Percentiles rank a stretch among this genome's conserved stretches.
Conservation (phyloP, 2,113 vertebrate genomes). For the Saguinus imperator region DNA sequence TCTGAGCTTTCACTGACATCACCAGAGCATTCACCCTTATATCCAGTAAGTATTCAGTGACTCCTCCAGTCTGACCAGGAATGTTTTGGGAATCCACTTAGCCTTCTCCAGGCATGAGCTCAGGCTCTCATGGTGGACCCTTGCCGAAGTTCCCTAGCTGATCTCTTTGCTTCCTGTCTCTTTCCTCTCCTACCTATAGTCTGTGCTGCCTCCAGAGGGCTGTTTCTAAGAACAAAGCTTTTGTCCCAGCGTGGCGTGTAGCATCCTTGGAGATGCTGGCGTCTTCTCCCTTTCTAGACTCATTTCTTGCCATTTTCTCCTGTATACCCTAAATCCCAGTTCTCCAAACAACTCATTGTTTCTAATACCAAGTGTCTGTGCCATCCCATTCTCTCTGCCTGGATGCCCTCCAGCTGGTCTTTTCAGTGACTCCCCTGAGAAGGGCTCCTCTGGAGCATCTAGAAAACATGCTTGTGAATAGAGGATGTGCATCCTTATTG, state of each 20-base stretch:
- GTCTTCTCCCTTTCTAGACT: background rate
- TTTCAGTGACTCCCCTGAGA: background rate
- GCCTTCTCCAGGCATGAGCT: background rate
- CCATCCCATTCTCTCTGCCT: background rate
- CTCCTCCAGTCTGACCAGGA: background rate
- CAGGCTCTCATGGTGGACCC: background rate
- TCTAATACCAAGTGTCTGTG: background rate
- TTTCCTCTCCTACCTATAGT: background rate
- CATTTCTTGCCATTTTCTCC: background rate
- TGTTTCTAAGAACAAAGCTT: too few relatives aligned
- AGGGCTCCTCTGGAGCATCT: background rate
- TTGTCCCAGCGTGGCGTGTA: rapidly evolving
- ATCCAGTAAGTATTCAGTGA: background rate
- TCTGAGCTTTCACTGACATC: background rate
- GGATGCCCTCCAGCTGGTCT: background rate
- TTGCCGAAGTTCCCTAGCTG: background rate
- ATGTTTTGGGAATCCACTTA: background rate
- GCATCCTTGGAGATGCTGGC: background rate
- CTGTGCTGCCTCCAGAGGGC: background rate
- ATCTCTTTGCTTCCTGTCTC: background rate
- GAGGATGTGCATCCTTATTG: background rate
- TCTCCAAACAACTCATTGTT: background rate
- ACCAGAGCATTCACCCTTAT: background rate
- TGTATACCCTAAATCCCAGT: rapidly evolving
- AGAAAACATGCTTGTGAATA: background rate